Conservation (phyloP, 30 jellyfish, hydroid and myxozoan genomes). For the Morbakka virulenta region DNA sequence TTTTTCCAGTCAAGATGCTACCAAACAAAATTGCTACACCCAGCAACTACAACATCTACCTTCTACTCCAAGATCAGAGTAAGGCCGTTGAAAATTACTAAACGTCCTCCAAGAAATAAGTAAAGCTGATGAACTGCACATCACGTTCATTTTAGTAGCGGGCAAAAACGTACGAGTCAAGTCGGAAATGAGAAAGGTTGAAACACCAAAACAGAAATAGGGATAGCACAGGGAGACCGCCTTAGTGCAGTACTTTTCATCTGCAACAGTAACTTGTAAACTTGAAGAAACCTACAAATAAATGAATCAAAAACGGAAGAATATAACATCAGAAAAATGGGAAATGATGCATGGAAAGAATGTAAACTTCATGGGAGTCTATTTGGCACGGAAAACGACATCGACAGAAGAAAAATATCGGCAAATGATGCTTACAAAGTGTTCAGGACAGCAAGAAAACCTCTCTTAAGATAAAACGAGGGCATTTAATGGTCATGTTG, state of each 20-base stretch:
- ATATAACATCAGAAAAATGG: conserved; percentile 35
- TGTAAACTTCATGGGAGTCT: conserved; percentile 41
- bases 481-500: conserved; percentile 2
- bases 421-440: conserved; percentile 41
- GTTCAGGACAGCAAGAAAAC: conserved; percentile 38
- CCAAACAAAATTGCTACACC: neutral
- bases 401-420: conserved; percentile 20
- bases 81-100: conserved; percentile 9
- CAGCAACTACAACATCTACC: neutral
- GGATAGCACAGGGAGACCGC: conserved; percentile 50
- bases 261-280: conserved; percentile 14
- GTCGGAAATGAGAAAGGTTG: conserved; percentile 7
- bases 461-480: conserved; percentile 28
- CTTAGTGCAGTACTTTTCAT: conserved; percentile 27
- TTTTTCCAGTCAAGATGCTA: no score
- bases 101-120: neutral
- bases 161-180: conserved; percentile 1
- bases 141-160: neutral
- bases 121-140: conserved; percentile 44
- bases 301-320: conserved; percentile 55
- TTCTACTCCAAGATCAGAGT: conserved; percentile 28
- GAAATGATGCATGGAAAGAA: conserved; percentile 47
- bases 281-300: conserved; percentile 11
- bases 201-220: neutral
- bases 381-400: conserved; percentile 32